Evolutionary conservation across 1,140 invertebrate genomes (phyloP).

Genomic region (Batillaria attramentaria): DNA sequence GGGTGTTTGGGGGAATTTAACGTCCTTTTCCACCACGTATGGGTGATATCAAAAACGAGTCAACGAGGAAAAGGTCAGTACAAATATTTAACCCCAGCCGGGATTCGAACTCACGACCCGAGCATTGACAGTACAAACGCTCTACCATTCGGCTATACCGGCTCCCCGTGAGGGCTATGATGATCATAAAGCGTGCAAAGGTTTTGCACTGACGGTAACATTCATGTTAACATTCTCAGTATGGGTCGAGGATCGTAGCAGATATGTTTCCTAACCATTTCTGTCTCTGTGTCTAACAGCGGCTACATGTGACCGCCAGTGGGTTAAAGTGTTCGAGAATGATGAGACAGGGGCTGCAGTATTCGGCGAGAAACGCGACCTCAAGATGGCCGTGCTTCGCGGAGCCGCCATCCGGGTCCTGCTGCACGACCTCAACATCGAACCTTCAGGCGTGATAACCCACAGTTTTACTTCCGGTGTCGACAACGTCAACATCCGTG

Average conservation of each 20-base stretch:
- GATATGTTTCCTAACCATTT: background rate
- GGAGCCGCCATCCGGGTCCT: slow-evolving; percentile 74
- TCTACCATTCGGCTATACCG: too few species aligned
- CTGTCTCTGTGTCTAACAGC: background rate
- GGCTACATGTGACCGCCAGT: slow-evolving; percentile 26
- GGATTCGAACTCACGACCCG: too few species aligned
- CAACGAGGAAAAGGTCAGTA: too few species aligned
- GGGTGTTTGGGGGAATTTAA: too few species aligned
- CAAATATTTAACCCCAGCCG: too few species aligned
- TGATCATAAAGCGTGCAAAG: background rate
- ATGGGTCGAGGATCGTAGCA: background rate
- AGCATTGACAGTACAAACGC: too few species aligned
- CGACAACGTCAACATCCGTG: slow-evolving; percentile 43
- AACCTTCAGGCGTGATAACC: slow-evolving; percentile 27
- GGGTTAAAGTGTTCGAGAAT: slow-evolving; percentile 33
- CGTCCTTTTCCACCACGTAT: too few species aligned
- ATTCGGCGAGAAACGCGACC: slow-evolving; percentile 24
- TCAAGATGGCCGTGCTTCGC: slow-evolving; percentile 35
- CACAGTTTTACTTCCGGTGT: slow-evolving; percentile 36
- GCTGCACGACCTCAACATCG: slow-evolving; percentile 75
- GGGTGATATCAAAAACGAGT: too few species aligned
- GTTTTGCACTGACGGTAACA: background rate
- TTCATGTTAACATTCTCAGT: background rate
- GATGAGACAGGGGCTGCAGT: slow-evolving; percentile 28
- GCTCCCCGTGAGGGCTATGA: background rate